Evolutionary conservation across 2,888 invertebrate species (phyloP).

Genomic region (Tetragnatha montana): DNA sequence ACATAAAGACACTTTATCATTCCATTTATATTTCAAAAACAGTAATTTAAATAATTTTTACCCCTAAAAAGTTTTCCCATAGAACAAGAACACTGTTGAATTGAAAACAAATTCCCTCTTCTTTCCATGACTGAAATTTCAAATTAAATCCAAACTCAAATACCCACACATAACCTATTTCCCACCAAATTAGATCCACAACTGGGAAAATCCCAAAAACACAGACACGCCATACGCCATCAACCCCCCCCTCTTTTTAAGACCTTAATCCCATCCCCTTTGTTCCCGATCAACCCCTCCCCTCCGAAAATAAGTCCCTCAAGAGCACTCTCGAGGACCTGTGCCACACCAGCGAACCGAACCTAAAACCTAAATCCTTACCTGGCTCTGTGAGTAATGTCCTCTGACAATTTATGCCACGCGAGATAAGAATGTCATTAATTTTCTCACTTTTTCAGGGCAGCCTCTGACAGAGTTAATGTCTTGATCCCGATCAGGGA

Average conservation of each 20-base stretch:
- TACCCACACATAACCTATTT: no score
- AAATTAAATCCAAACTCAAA: no score
- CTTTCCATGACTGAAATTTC: no score
- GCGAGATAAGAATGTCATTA: conserved; percentile 44
- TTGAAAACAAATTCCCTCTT: no score
- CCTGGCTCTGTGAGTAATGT: conserved; percentile 51
- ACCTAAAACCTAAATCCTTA: conserved; percentile 28
- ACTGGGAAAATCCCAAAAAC: no score
- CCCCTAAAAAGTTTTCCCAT: no score
- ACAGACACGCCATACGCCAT: background rate
- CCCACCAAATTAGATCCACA: no score
- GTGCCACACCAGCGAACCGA: background rate
- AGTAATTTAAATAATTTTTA: no score
- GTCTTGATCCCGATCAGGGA: conserved; percentile 27
- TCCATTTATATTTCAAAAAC: no score
- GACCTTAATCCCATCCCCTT: background rate
- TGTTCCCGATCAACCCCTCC: background rate
- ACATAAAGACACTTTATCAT: no score
- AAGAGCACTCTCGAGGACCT: background rate
- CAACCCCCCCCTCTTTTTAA: background rate
- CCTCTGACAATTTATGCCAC: conserved; percentile 43
- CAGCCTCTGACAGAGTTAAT: conserved; percentile 18
- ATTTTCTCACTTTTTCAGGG: conserved; percentile 33
- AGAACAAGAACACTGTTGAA: no score
- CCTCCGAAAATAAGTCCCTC: background rate